Evolutionary conservation across 2,113 vertebrate genomes (phyloP).

Genomic region (Ptilonorhynchus violaceus): DNA sequence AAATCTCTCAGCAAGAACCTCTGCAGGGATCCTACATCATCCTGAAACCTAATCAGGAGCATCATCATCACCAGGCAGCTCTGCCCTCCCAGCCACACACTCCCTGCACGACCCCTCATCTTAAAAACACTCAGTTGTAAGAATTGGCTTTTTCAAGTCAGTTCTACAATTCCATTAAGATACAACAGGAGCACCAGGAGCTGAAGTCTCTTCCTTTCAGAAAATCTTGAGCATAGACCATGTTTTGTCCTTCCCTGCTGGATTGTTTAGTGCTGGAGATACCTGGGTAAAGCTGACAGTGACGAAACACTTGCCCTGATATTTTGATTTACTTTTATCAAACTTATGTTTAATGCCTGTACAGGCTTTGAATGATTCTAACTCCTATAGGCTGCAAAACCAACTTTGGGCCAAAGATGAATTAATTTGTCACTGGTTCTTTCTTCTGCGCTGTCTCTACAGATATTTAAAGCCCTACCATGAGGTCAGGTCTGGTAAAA

Average conservation of each 20-base stretch:
- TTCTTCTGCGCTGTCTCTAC: background rate
- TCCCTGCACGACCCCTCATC: fast-evolving
- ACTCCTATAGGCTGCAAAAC: background rate
- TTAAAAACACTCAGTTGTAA: background rate
- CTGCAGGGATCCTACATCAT: background rate
- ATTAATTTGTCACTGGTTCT: background rate
- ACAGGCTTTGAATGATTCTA: background rate
- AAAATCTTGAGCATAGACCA: background rate
- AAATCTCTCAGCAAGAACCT: background rate
- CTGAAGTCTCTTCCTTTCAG: background rate
- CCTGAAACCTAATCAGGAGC: background rate
- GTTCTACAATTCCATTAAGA: background rate
- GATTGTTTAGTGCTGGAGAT: fast-evolving
- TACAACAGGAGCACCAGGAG: background rate
- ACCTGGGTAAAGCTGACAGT: background rate
- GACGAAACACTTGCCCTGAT: background rate
- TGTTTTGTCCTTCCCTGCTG: background rate
- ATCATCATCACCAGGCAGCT: fast-evolving
- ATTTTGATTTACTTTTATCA: background rate
- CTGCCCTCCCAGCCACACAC: background rate
- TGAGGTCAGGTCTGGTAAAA: background rate
- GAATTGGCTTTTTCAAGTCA: background rate
- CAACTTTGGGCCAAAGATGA: background rate
- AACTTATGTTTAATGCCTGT: background rate
- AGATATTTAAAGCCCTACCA: background rate